A percentile compares a stretch with the other conserved stretches of the same genome.
phyloP scores from a whole-genome alignment of 2,113 vertebrate species.

The Sylvia atricapilla region DNA sequence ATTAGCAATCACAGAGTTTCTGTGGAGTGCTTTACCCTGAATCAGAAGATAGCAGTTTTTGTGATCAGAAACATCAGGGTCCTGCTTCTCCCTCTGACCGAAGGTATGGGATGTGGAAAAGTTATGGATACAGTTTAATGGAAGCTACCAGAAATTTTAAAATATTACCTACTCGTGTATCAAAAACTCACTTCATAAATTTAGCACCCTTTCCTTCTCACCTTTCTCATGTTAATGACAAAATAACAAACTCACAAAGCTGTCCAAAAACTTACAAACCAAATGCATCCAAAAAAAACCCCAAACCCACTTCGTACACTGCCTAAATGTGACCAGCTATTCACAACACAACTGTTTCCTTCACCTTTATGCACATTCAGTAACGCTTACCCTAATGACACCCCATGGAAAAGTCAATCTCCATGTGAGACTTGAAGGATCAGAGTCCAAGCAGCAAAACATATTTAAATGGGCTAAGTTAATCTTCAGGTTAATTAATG shows the following conservation, averaged over 20 bases:
- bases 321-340: background rate
- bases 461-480: conserved; percentile 11
- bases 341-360: background rate
- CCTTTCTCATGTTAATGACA: background rate
- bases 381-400: background rate
- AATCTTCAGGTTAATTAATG: conserved; percentile 49
- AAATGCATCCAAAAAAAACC: background rate
- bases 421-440: background rate
- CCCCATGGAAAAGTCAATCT: background rate
- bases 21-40: background rate
- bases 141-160: background rate
- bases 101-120: background rate
- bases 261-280: background rate
- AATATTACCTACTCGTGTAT: background rate
- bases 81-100: background rate
- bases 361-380: background rate
- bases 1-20: background rate
- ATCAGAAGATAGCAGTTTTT: background rate
- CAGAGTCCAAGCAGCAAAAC: background rate
- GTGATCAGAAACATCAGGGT: background rate
- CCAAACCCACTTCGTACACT: background rate
- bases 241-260: background rate
- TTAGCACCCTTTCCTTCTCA: background rate
- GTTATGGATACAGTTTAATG: background rate
- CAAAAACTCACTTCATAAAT: background rate